These are phyloP conservation scores for Papilio polytes DNA, from an alignment of 1,140 invertebrate genomes.

Conservation along the genomic window DNA sequence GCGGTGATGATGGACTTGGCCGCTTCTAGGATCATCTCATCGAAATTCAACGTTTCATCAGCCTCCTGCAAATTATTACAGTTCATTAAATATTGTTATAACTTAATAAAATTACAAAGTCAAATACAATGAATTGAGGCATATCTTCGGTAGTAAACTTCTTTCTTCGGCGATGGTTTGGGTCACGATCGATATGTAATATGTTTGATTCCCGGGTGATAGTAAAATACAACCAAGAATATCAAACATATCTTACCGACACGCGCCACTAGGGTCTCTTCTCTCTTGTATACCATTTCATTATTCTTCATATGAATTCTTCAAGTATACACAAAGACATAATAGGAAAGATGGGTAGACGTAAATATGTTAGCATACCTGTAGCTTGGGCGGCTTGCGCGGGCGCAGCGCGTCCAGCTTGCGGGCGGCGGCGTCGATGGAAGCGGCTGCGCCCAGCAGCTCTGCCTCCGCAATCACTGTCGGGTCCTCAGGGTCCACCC, in stretches of 20 bases:
- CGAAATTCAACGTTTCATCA: constrained; percentile 97
- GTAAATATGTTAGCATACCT: constrained; percentile 46
- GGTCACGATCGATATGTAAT: constrained; percentile 90
- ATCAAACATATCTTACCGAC: constrained; percentile 99
- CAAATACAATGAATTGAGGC: not conserved
- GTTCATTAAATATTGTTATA: not conserved
- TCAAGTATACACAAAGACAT: not conserved
- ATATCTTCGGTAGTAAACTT: constrained; percentile 31
- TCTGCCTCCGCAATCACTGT: constrained; percentile 99
- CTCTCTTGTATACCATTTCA: constrained; percentile 39
- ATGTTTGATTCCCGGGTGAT: constrained; percentile 99
- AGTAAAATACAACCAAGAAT: constrained; percentile 98
- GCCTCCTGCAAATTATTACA: constrained; percentile 88
- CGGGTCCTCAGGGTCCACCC: constrained; percentile 98
- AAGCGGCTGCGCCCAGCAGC: constrained; percentile 97
- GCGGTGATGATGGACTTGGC: constrained; percentile 99
- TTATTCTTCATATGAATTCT: constrained; percentile 39
- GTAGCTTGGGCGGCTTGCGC: constrained; percentile 86
- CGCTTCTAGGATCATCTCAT: constrained; percentile 99
- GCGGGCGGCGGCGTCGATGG: constrained; percentile 98
- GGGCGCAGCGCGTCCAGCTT: constrained; percentile 97
- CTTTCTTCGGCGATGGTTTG: constrained; percentile 42
- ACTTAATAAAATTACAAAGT: constrained; percentile 24
- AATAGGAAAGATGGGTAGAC: not conserved
- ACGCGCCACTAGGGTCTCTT: constrained; percentile 49